Percentiles rank a stretch among this genome's conserved stretches.
Evolutionary conservation across 2,888 invertebrate species (phyloP).

Genomic region (Drosophila yooni): DNA sequence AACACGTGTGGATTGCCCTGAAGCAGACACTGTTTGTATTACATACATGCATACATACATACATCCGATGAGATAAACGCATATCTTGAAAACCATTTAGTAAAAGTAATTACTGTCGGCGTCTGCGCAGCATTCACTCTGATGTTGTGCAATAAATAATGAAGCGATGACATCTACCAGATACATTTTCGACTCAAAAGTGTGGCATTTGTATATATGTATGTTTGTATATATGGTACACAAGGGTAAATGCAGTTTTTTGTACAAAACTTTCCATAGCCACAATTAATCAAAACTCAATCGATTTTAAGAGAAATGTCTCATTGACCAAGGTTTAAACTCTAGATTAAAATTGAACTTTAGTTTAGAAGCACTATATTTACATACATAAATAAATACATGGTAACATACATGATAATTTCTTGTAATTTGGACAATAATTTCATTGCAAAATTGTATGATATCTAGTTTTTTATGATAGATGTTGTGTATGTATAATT

Average conservation of each 20-base stretch:
- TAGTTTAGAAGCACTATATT: background rate
- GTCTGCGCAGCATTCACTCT: slow-evolving; percentile 33
- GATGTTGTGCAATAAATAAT: slow-evolving; percentile 67
- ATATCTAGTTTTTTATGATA: background rate
- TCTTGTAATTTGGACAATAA: background rate
- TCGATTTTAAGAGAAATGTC: background rate
- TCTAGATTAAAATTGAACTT: background rate
- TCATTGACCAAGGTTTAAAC: background rate
- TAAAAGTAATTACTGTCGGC: slow-evolving; percentile 65
- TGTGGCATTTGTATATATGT: background rate
- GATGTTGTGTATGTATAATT: background rate
- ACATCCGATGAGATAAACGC: slow-evolving; percentile 9
- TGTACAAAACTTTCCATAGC: background rate
- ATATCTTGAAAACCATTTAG: slow-evolving; percentile 56
- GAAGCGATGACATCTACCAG: slow-evolving; percentile 35
- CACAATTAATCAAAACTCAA: background rate
- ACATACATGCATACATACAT: background rate
- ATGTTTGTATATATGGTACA: background rate
- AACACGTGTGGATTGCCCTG: slow-evolving; percentile 49
- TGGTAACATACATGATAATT: background rate
- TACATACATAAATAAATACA: background rate
- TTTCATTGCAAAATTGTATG: background rate
- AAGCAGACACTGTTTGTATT: slow-evolving; percentile 2
- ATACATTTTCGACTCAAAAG: slow-evolving; percentile 20
- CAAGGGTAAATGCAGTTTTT: background rate